Conservation (phyloP, 2,113 vertebrate species). For the Atherinomorus stipes region DNA sequence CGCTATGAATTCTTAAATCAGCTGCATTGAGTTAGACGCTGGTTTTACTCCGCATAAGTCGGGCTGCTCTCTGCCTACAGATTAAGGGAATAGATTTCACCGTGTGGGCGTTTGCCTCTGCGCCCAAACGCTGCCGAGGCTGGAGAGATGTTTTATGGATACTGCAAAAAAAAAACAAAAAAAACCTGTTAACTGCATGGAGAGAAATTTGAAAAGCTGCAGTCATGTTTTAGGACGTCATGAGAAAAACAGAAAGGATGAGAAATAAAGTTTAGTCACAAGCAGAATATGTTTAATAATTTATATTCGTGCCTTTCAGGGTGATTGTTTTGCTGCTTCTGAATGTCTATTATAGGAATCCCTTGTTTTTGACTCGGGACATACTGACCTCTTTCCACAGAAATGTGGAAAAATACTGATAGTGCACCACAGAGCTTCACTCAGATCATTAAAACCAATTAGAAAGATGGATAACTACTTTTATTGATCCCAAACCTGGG, state of each 20-base stretch:
- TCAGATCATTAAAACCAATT: constrained; percentile 57
- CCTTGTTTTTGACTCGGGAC: constrained; percentile 21
- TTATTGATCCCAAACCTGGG: no score
- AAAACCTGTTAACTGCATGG: constrained; percentile 5
- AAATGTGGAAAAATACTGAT: constrained; percentile 47
- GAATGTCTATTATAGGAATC: neutral
- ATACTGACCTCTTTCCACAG: constrained; percentile 37
- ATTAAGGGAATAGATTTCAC: constrained; percentile 36
- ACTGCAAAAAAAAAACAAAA: no score
- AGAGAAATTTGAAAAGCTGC: constrained; percentile 35
- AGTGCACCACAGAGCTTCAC: neutral
- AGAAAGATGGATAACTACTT: no score
- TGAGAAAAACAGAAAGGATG: constrained; percentile 10
- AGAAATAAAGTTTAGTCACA: neutral
- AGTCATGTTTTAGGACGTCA: constrained; percentile 10
- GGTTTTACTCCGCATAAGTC: constrained; percentile 44
- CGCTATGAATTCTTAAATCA: constrained; percentile 72
- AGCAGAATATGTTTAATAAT: constrained; percentile 7
- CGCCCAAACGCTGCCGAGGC: constrained; percentile 3
- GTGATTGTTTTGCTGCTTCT: constrained; percentile 22
- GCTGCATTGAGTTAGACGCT: constrained; percentile 62
- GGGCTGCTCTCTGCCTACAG: constrained; percentile 35
- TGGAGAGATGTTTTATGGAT: constrained; percentile 40
- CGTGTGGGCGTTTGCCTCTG: constrained; percentile 34
- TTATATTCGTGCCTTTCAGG: neutral